Evolutionary conservation across 1,140 invertebrate species (phyloP).

Genomic region (Lutraria rhynchaena): DNA sequence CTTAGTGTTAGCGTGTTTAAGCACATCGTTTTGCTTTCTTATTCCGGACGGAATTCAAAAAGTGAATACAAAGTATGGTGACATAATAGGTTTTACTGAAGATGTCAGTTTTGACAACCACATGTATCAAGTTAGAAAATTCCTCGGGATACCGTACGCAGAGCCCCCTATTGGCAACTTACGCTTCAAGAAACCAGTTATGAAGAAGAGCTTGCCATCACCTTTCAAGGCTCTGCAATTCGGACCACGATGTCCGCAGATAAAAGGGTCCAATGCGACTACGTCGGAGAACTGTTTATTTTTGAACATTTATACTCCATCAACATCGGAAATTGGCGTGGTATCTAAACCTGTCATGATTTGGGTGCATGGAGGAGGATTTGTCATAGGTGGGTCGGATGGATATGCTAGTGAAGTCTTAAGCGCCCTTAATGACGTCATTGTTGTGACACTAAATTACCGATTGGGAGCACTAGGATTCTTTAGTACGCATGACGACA

Average conservation of each 20-base stretch:
- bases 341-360: constrained; percentile 87
- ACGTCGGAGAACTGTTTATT: constrained; percentile 32
- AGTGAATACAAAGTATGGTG: constrained; percentile 10
- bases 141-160: constrained; percentile 95
- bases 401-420: constrained; percentile 94
- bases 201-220: constrained; percentile 83
- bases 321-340: too few species aligned
- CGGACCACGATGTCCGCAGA: constrained; percentile 25
- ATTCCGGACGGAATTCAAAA: constrained; percentile 17
- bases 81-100: neutral
- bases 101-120: neutral
- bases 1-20: too few species aligned
- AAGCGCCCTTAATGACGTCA: constrained; percentile 89
- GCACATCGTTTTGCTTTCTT: neutral
- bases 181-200: constrained; percentile 88
- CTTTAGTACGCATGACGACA: constrained; percentile 92
- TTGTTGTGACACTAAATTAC: constrained; percentile 96
- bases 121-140: constrained; percentile 76
- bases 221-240: constrained; percentile 15
- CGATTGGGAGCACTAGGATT: constrained; percentile 93
- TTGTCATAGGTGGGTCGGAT: constrained; percentile 91
- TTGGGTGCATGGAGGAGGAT: constrained; percentile 97
- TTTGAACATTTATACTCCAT: neutral
- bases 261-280: neutral
- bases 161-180: constrained; percentile 94